These are phyloP conservation scores for Crossocerus cetratus DNA, from an alignment of 2,888 invertebrate species.

Conservation along the genomic window DNA sequence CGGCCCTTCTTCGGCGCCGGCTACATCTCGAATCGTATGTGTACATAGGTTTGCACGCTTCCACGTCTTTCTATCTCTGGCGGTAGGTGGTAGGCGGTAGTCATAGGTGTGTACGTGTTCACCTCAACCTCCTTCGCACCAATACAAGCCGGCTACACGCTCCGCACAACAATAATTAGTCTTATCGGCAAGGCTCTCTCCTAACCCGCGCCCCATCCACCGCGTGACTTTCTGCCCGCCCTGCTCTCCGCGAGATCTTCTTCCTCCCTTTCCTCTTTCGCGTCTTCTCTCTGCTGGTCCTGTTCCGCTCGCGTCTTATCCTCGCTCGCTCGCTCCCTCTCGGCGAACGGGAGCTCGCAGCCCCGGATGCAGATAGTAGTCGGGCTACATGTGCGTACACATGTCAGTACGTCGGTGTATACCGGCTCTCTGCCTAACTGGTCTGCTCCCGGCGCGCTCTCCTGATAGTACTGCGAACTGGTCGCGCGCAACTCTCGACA, in stretches of 20 bases:
- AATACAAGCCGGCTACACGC: conserved; percentile 44
- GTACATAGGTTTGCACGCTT: too few species aligned
- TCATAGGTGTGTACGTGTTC: too few species aligned
- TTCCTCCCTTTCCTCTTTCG: conserved; percentile 17
- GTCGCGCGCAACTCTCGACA: conserved; percentile 17
- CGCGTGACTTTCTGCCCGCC: conserved; percentile 6
- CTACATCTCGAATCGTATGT: too few species aligned
- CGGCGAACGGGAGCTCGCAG: conserved; percentile 26
- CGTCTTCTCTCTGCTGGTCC: conserved; percentile 6
- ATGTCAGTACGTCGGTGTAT: conserved; percentile 35
- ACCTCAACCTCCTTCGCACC: conserved; percentile 15
- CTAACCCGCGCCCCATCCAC: conserved; percentile 51
- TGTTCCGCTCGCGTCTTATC: conserved; percentile 8
- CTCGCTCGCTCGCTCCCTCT: conserved; percentile 11
- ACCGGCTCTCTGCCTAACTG: conserved; percentile 22
- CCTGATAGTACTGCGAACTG: conserved; percentile 15
- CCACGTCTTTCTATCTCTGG: too few species aligned
- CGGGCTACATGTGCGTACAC: conserved; percentile 37
- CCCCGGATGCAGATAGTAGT: conserved; percentile 46
- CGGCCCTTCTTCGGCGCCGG: too few species aligned
- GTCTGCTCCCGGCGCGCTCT: conserved; percentile 1
- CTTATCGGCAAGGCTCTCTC: conserved; percentile 60
- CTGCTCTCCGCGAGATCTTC: conserved; percentile 5
- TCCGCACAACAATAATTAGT: conserved; percentile 70
- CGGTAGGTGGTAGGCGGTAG: too few species aligned